Conservation (phyloP, 2,113 vertebrate species). For the Gymnogyps californianus region DNA sequence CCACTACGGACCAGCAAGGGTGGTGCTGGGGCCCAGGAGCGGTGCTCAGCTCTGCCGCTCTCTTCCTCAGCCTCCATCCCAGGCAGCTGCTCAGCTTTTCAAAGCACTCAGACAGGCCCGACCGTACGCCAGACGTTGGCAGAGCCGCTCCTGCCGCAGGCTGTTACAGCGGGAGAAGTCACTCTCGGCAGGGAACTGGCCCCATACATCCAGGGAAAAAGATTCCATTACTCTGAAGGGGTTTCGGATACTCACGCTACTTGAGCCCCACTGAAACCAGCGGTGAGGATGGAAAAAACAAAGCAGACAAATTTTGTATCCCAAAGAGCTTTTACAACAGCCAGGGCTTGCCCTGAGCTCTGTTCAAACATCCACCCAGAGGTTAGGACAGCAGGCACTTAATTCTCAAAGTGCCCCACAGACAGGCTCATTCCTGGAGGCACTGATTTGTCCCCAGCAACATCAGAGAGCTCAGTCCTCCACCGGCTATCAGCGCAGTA, state of each 20-base stretch:
- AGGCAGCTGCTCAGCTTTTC: not conserved
- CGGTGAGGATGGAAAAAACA: not conserved
- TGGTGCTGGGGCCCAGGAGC: not conserved
- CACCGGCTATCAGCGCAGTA: not conserved
- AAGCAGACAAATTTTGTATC: not conserved
- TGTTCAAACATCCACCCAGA: constrained; percentile 18
- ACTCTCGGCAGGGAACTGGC: not conserved
- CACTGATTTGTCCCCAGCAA: not conserved
- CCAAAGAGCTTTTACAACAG: not conserved
- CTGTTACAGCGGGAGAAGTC: not conserved
- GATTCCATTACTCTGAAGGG: not conserved
- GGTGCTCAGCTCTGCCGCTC: not conserved
- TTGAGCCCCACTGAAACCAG: not conserved
- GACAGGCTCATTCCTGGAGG: constrained; percentile 25
- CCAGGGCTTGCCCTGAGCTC: not conserved
- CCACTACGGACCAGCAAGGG: not conserved
- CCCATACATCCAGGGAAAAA: not conserved
- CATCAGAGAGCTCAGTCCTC: not conserved
- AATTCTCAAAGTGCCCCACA: not conserved
- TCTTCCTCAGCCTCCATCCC: not conserved
- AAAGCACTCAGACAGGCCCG: not conserved
- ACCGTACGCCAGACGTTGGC: accelerated
- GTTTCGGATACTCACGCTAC: not conserved
- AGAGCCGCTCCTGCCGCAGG: not conserved
- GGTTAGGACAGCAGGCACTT: constrained; percentile 1